phyloP scores from a whole-genome alignment of 2,888 invertebrate genomes.

The Agrotis exclamationis region DNA sequence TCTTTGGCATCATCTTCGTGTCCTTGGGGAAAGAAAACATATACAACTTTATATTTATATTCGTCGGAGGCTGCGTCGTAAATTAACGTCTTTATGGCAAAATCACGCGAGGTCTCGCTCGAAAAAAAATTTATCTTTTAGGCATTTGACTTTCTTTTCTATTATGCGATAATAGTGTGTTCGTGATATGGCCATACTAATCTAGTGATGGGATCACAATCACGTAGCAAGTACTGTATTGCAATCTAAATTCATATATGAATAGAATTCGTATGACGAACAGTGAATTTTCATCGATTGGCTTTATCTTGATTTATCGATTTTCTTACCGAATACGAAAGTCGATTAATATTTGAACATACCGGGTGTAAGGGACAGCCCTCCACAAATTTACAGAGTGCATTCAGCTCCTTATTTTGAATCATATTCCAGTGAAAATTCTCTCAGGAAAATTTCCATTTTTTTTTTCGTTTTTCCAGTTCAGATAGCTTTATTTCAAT shows the following conservation, averaged over 20 bases:
- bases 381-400: too few species aligned
- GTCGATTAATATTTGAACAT: background rate
- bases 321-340: background rate
- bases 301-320: background rate
- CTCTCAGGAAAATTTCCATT: too few species aligned
- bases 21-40: slow-evolving; percentile 86
- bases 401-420: too few species aligned
- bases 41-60: slow-evolving; percentile 76
- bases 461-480: too few species aligned
- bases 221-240: slow-evolving; percentile 11
- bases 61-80: slow-evolving; percentile 50
- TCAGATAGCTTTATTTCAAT: too few species aligned
- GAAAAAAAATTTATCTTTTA: background rate
- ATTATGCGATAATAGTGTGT: too few species aligned
- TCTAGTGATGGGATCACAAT: slow-evolving; percentile 69
- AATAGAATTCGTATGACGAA: background rate
- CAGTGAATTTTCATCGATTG: slow-evolving; percentile 1
- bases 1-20: slow-evolving; percentile 72
- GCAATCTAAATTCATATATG: background rate
- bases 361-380: too few species aligned
- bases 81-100: slow-evolving; percentile 70
- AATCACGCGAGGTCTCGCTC: slow-evolving; percentile 63
- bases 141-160: background rate
- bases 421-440: too few species aligned
- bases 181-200: slow-evolving; percentile 61